Percentiles rank a stretch among this genome's conserved stretches.
These are phyloP conservation scores for Alethe castanea DNA, from an alignment of 2,113 vertebrate species.

Conservation along the genomic window DNA sequence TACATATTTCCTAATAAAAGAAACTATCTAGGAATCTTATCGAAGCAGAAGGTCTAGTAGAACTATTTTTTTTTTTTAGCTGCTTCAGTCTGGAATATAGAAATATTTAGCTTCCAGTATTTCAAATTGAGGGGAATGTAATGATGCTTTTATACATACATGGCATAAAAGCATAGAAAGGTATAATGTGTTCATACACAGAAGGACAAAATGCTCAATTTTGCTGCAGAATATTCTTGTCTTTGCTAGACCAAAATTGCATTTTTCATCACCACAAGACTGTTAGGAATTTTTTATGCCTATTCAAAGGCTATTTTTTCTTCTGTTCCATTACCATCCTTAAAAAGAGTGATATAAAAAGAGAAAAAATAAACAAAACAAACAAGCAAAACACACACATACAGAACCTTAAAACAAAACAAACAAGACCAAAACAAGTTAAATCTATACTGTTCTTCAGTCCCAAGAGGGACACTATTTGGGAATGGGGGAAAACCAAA, in stretches of 20 bases:
- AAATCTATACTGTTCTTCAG: neutral
- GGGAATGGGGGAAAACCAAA: neutral
- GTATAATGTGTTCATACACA: neutral
- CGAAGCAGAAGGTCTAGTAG: neutral
- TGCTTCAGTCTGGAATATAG: neutral
- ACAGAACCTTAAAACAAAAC: neutral
- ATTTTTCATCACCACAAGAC: neutral
- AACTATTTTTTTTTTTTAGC: neutral
- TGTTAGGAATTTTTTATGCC: neutral
- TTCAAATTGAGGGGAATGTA: neutral
- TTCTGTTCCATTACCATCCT: neutral
- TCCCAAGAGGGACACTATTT: neutral
- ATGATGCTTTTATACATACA: neutral
- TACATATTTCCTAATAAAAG: neutral
- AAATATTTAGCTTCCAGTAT: neutral
- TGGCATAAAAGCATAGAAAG: neutral
- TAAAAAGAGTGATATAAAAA: neutral
- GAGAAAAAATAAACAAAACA: accelerated
- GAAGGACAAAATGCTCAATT: neutral
- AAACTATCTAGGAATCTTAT: neutral
- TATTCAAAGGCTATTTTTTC: neutral
- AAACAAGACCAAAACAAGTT: neutral
- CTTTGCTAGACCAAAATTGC: neutral
- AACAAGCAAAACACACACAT: neutral
- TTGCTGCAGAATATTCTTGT: neutral